Evolutionary conservation across 2,113 vertebrate species (phyloP).

Genomic region (Tricholaema leucomelas): DNA sequence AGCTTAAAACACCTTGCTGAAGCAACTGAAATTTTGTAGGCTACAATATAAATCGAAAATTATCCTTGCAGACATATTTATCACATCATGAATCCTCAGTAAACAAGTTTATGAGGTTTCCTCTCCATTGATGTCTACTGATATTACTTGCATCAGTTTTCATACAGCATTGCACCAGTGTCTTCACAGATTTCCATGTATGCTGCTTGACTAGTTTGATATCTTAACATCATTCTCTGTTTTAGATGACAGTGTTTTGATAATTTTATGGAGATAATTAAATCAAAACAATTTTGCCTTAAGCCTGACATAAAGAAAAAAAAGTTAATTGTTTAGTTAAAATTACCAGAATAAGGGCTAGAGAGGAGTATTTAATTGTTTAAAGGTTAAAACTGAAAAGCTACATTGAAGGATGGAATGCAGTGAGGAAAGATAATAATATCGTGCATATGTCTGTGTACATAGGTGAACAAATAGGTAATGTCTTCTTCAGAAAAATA

Average conservation of each 20-base stretch:
- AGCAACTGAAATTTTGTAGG: background rate
- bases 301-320: slow-evolving; percentile 14
- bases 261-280: slow-evolving; percentile 46
- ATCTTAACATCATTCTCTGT: background rate
- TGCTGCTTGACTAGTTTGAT: background rate
- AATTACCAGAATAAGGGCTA: background rate
- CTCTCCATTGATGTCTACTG: background rate
- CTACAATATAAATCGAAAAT: slow-evolving; percentile 8
- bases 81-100: background rate
- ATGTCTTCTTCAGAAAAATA: background rate
- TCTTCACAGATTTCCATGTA: background rate
- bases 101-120: background rate
- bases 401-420: background rate
- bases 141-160: background rate
- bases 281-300: slow-evolving; percentile 22
- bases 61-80: background rate
- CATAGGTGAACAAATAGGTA: background rate
- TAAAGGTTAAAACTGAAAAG: background rate
- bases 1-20: background rate
- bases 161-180: background rate
- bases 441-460: accelerated
- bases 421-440: background rate
- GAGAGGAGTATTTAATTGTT: background rate
- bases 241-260: background rate
- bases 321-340: slow-evolving; percentile 34